Evolutionary conservation across 2,113 vertebrate genomes (phyloP), one percentile per base, ranked within the genome.

Genomic region (Phalacrocorax aristotelis): DNA sequence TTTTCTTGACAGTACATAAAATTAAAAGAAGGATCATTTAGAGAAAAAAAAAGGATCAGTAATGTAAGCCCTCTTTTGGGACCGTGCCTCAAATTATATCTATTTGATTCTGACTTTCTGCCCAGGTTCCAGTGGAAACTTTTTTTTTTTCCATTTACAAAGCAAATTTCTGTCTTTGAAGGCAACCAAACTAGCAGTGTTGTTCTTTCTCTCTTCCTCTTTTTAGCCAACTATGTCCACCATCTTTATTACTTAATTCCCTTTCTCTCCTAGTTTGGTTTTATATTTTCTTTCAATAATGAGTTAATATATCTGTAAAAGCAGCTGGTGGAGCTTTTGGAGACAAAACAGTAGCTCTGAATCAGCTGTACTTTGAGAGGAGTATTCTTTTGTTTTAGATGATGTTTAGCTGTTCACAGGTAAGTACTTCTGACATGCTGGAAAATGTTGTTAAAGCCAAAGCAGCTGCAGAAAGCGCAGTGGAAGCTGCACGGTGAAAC

Each of bases 101-200:
- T 94, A 74, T 96, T 97, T 87, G 91, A 97, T 86, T 94, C 97
- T 98, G 97, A 98, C 92, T 95, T 96, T 95, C 86, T 98, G 94
- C 95, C 96, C 97, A 97, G 74, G 95, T 96, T 94, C 29, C 79
- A 97, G 94, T 95, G 96, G 97, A 97, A 98, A 98, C 46, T 52
- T 61, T 87, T 90, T 44, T 44, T 38, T 90, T 89, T 93, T 75
- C 88, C 92, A 87, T 94, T 95, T 83, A 89, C 92, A 97, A 96
- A 91, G 55, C 32, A 93, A 82, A 62, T 78, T 87, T 92, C 44
- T 90, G 87, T 94, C 80, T 96, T 72, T 97, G 83, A 92, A 97
- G 92, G 93, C 48, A 94, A 87, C 10, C 29, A 62, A 93, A 78
- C 58, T 48, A 81, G 57, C n/a, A 40, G 23, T 75, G 71, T 4